Evolutionary conservation across 2,113 vertebrate species (phyloP).

Genomic region (Pelmatolapia mariae): DNA sequence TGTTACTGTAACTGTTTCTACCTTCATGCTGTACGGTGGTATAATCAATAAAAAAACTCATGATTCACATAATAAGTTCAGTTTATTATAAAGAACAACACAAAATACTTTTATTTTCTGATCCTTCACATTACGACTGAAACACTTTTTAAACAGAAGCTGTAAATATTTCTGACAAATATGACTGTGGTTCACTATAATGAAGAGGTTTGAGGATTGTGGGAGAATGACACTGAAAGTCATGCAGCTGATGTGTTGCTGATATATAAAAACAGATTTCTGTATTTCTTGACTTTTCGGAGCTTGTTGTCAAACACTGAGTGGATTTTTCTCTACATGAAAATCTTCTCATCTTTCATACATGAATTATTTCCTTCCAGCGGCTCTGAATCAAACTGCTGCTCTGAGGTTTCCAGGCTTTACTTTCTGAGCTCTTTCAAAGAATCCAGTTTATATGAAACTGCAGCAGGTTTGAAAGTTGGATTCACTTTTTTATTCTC

Average conservation of each 20-base stretch:
- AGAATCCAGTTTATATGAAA: background rate
- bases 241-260: background rate
- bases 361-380: background rate
- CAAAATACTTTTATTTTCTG: fast-evolving
- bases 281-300: background rate
- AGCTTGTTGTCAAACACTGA: background rate
- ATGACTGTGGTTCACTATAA: fast-evolving
- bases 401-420: background rate
- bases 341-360: background rate
- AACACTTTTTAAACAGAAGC: background rate
- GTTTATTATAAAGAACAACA: background rate
- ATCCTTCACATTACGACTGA: background rate
- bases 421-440: background rate
- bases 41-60: fast-evolving
- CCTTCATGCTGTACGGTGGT: background rate
- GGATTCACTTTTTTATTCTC: background rate
- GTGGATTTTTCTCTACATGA: background rate
- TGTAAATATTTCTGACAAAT: background rate
- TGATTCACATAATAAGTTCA: background rate
- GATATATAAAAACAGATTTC: background rate
- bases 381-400: background rate
- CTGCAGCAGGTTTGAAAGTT: background rate
- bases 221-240: fast-evolving
- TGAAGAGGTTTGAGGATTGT: background rate
- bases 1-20: background rate